Evolutionary conservation across 2,888 invertebrate species (phyloP).

Genomic region (Caenorhabditis sp.): DNA sequence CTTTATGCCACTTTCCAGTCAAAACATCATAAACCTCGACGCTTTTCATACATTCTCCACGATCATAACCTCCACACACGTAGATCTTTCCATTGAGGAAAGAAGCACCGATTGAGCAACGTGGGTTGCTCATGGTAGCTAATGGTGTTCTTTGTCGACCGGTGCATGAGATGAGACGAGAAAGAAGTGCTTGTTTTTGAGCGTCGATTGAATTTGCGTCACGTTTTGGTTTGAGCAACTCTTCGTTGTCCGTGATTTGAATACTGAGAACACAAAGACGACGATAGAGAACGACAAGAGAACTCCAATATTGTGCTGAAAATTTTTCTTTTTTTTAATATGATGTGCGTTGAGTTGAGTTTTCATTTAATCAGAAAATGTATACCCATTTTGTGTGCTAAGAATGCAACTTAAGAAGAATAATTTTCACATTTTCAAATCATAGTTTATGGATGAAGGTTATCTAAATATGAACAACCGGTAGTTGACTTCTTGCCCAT

Average conservation of each 20-base stretch:
- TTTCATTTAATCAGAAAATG: too few relatives aligned
- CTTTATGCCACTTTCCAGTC: conserved; percentile 79
- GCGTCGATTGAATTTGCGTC: conserved; percentile 34
- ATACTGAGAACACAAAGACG: conserved; percentile 76
- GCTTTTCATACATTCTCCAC: conserved; percentile 82
- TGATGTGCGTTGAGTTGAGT: too few relatives aligned
- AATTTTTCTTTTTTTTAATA: not conserved
- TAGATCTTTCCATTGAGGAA: conserved; percentile 79
- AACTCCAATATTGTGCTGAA: conserved; percentile 75
- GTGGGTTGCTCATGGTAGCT: conserved; percentile 78
- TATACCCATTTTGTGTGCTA: too few relatives aligned
- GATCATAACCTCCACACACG: conserved; percentile 85
- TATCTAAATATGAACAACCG: too few relatives aligned
- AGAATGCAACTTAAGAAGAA: too few relatives aligned
- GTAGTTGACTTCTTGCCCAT: too few relatives aligned
- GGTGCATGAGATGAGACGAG: conserved; percentile 51
- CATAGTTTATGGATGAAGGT: too few relatives aligned
- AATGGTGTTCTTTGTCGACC: conserved; percentile 70
- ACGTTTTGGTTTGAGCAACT: conserved; percentile 42
- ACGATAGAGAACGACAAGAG: conserved; percentile 78
- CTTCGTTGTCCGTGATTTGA: conserved; percentile 67
- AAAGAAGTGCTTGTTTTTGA: conserved; percentile 44
- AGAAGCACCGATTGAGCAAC: conserved; percentile 82
- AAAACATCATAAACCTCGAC: conserved; percentile 79
- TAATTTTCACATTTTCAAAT: too few relatives aligned